phyloP scores from a whole-genome alignment of 2,113 vertebrate species.

The Tapirus terrestris region DNA sequence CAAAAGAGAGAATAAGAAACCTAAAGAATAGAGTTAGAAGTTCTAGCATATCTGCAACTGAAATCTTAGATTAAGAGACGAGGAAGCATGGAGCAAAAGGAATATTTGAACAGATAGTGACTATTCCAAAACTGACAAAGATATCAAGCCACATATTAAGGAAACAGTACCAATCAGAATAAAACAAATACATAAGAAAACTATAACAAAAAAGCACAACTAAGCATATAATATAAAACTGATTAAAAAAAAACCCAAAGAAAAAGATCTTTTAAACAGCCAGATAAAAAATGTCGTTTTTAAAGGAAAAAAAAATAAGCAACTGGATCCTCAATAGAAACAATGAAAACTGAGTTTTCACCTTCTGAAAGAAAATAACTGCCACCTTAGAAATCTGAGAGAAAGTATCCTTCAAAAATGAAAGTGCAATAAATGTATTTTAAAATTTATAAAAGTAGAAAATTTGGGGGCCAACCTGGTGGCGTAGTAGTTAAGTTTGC shows the following conservation, averaged over 20 bases:
- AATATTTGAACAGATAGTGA: not conserved
- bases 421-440: not conserved
- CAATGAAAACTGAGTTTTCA: not conserved
- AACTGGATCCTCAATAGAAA: not conserved
- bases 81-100: not conserved
- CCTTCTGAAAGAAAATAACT: not conserved
- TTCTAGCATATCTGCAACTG: not conserved
- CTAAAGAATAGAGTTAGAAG: not conserved
- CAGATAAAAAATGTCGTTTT: not conserved
- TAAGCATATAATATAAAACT: not conserved
- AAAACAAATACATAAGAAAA: not conserved
- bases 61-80: not conserved
- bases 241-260: not conserved
- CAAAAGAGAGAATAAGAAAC: not conserved
- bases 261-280: not conserved
- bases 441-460: not conserved
- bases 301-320: not conserved
- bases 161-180: not conserved
- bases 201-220: not conserved
- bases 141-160: not conserved
- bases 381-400: not conserved
- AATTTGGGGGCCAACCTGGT: too few species aligned
- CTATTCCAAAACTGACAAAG: not conserved
- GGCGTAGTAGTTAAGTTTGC: too few species aligned
- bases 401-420: not conserved